Base-by-base conservation (phyloP, 2,888 invertebrate genomes). In the Pandemis heparana region DNA sequence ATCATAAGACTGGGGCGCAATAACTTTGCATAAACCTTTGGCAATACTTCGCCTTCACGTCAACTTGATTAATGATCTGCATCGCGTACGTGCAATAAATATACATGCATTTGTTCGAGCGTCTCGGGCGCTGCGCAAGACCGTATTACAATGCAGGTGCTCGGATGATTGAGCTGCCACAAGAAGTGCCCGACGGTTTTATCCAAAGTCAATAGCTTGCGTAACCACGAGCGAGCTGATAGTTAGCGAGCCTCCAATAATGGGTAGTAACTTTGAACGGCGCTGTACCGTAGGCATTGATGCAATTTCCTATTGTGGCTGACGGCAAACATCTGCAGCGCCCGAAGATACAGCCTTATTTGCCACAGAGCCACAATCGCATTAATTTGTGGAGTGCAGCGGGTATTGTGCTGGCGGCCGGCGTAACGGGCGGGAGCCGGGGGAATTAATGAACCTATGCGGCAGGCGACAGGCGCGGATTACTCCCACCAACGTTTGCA, bases 381-480 rank as follows among this genome's bases (percentile, higher is more conserved):
- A 92, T 92, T 92, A 93, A 92, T 92, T 91, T 91, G 91, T 87
- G 88, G 89, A 91, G 90, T 91, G 92, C 89, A 89, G 82, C 83
- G 85, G 79, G 84, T 83, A 87, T 89, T 89, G 87, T 87, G 77
- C 78, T 66, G 70, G 80, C 80, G 64, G 77, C 76, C 71, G 74
- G 78, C 76, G 80, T 62, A 68, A 75, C 78, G 77, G 77, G 77
- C 74, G 75, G 79, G 79, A 79, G 80, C 56, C 85, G 90, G 90
- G 90, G 88, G 92, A 90, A 89, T 93, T 93, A 94, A 94, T 92
- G 92, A 92, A 91, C 90, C 91, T 87, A 88, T 88, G 92, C 89
- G 92, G 92, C 85, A 89, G 89, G 87, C 88, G 92, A 92, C 92
- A 88, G 88, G 86, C 90, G 88, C 86, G 93, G 93, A 92, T 92